A percentile compares a stretch with the other conserved stretches of the same genome.
Conservation (phyloP, 2,113 vertebrate genomes). For the Emydura subglobosa region DNA sequence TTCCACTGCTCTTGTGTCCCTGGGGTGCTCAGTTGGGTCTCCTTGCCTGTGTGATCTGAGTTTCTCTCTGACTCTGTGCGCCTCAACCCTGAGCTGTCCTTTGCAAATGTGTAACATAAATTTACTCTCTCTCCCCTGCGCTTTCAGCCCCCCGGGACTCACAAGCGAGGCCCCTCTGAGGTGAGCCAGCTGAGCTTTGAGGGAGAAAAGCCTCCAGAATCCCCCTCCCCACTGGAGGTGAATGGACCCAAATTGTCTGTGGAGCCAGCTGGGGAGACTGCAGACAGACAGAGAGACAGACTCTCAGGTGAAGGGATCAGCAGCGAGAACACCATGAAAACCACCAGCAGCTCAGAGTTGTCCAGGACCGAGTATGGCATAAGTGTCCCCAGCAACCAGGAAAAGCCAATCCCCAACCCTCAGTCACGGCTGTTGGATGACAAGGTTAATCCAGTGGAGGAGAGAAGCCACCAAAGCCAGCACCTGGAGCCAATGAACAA, state of each 20-base stretch:
- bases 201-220: conserved; percentile 72
- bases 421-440: conserved; percentile 29
- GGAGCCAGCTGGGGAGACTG: not conserved
- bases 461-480: conserved; percentile 29
- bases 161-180: conserved; percentile 81
- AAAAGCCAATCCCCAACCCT: conserved; percentile 64
- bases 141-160: conserved; percentile 78
- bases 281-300: conserved; percentile 42
- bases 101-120: not conserved
- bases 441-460: not conserved
- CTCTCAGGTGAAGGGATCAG: conserved; percentile 46
- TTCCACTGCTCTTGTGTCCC: not conserved
- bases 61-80: not conserved
- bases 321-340: conserved; percentile 72
- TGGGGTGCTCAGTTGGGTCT: not conserved
- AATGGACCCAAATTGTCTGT: conserved; percentile 47
- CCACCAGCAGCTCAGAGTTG: conserved; percentile 63
- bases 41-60: not conserved
- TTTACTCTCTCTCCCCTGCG: accelerated
- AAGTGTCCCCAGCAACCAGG: conserved; percentile 34
- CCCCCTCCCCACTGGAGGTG: not conserved
- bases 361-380: conserved; percentile 79
- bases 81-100: not conserved
- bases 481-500: conserved; percentile 1
- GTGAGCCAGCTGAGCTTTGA: conserved; percentile 85